Base-by-base conservation (phyloP, 2,797 vertebrate genomes). In the Loris lydekkerianus region DNA sequence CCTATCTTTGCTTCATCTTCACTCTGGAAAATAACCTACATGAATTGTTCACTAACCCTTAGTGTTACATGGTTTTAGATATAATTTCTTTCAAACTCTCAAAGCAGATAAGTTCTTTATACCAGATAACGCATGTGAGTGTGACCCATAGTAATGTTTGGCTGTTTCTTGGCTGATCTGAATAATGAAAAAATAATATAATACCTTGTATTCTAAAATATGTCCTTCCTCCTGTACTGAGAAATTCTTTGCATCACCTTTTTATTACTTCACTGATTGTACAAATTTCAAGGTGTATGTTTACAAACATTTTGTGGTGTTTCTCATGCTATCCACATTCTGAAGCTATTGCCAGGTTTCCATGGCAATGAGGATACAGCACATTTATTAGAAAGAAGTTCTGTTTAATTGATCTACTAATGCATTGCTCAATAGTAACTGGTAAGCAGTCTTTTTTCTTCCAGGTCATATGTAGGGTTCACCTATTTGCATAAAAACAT, bases 401-500 rank as follows among this genome's bases (percentile, higher is more conserved):
- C 99, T 99, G 98, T 99, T 99, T 99, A 99, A 99, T 99, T 99
- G 99, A 99, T 99, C 99, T 98, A 98, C 99, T 99, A 99, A 99
- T 99, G 99, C 99, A 99, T 99, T 98, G 99, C 99, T 98, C 99
- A 99, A 99, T 99, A 99, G 99, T 99, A 98, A 99, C 98, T 98
- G 98, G 99, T 99, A 99, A 99, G 99, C 99, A 99, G 98, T 98
- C 99, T 99, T 99, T 99, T 99, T 99, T 99, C 99, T 99, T 99
- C 99, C 99, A 99, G 99, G 99, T 99, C 99, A 99, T 99, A 99
- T 99, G 99, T 99, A 99, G 97, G 99, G 98, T 98, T 98, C 98
- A 98, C 88, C 85, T 97, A 99, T 99, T 99, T 99, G 99, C 99
- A 99, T 99, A 99, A 99, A 99, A 99, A 98, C 99, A 99, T 99